Base-by-base conservation (phyloP, 1,140 invertebrate species). In the Panulirus ornatus region DNA sequence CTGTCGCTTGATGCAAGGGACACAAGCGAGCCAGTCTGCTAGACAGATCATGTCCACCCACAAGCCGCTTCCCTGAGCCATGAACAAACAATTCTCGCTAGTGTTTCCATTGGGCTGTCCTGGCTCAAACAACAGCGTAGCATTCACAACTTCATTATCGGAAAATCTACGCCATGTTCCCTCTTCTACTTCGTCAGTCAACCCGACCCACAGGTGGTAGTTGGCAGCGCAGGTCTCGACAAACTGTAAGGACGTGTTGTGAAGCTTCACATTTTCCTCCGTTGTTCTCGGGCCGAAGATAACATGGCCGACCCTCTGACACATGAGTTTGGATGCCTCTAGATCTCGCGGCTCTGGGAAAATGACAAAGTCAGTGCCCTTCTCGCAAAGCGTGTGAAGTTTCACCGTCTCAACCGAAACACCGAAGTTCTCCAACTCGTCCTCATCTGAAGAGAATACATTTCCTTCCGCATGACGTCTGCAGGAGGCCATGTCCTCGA, bases 211-310 rank as follows among this genome's bases (percentile, higher is more conserved):
- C 36, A 87, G 14, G 22, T 75, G 51, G 36, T 66, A 87, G 0
- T 30, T 76, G 51, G 34, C 42, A 47, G 75, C 42, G 34, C 84
- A 87, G n/a, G 75, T 78, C 14, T 87, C 54, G 22, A 79, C 22
- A 40, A 87, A 87, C 84, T 87, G 84, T 1, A 76, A 73, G n/a
- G 84, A 87, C 27, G 30, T 30, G 75, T 76, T 79, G 54, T 79
- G 44, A 0, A 87, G 38, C 2, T 42, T 22, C 19, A 36, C 22
- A 66, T 87, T 87, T 22, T 76, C 27, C 36, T 14, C 34, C 8
- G 47, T 0, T 34, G 84, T 38, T 9, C 42, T 73, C 6, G 84
- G 84, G 0, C 36, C 84, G 42, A 78, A 87, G 8, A 87, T 5
- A 0, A 30, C 51, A 30, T 66, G 42, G 19, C 84, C 84, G 30